phyloP scores from a whole-genome alignment of 2,888 invertebrate species.

The Latrodectus elegans region DNA sequence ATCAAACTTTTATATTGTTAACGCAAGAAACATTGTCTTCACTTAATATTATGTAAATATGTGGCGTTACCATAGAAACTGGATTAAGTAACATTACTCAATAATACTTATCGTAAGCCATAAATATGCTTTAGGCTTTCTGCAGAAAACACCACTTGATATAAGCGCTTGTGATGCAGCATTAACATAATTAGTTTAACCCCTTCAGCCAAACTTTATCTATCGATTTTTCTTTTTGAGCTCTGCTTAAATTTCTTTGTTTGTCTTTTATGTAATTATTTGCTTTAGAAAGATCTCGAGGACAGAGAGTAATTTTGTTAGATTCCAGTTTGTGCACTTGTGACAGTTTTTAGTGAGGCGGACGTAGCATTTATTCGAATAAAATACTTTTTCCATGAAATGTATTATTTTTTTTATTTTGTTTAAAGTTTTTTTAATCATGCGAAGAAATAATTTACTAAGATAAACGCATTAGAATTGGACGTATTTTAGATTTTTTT shows the following conservation, averaged over 20 bases:
- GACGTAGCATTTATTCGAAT: too few species aligned
- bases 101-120: constrained; percentile 32
- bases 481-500: too few species aligned
- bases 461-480: too few species aligned
- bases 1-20: too few species aligned
- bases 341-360: neutral
- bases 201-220: constrained; percentile 11
- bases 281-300: neutral
- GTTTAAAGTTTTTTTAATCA: too few species aligned
- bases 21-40: too few species aligned
- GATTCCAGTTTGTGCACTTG: neutral
- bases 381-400: too few species aligned
- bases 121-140: constrained; percentile 20
- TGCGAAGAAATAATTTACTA: too few species aligned
- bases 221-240: too few species aligned
- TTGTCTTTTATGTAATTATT: neutral
- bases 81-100: constrained; percentile 30
- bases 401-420: too few species aligned
- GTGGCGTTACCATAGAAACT: constrained; percentile 33
- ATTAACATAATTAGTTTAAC: constrained; percentile 38
- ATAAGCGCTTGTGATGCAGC: constrained; percentile 25
- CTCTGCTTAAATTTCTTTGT: neutral
- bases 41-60: neutral
- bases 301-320: too few species aligned
- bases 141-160: neutral